These are phyloP conservation scores for Drosophila mercatorum DNA, from an alignment of 2,888 invertebrate species.

Conservation along the genomic window DNA sequence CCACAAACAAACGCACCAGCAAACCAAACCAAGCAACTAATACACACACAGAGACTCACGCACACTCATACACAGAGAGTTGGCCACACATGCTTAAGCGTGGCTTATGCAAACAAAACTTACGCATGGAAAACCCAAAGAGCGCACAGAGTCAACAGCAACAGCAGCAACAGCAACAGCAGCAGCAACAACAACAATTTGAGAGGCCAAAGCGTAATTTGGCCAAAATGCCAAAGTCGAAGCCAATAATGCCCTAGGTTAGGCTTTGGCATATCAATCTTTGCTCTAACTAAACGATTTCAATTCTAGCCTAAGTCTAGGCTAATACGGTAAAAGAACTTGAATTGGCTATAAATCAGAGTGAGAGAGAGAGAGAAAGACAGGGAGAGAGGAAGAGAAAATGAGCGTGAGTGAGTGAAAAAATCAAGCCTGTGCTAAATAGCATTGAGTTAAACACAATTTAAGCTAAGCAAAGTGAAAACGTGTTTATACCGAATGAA, in stretches of 20 bases:
- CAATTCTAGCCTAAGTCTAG: neutral
- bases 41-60: conserved; percentile 6
- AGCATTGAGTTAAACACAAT: neutral
- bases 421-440: neutral
- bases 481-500: no score
- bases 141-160: conserved; percentile 40
- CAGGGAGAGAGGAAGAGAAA: neutral
- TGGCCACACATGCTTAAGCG: conserved; percentile 59
- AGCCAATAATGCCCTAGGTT: conserved; percentile 53
- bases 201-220: conserved; percentile 30
- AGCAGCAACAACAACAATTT: conserved; percentile 16
- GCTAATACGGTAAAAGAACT: conserved; percentile 10
- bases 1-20: conserved; percentile 73
- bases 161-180: conserved; percentile 35
- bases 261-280: conserved; percentile 43
- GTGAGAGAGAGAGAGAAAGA: neutral
- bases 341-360: conserved; percentile 1
- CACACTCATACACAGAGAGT: neutral
- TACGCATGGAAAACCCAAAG: conserved; percentile 68
- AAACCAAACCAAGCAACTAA: conserved; percentile 35
- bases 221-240: conserved; percentile 42
- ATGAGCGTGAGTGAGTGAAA: neutral
- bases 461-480: neutral
- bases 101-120: conserved; percentile 72
- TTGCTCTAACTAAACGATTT: conserved; percentile 24